Base-by-base conservation (phyloP, 1,140 invertebrate genomes). In the Panagrolaimus sp. region DNA sequence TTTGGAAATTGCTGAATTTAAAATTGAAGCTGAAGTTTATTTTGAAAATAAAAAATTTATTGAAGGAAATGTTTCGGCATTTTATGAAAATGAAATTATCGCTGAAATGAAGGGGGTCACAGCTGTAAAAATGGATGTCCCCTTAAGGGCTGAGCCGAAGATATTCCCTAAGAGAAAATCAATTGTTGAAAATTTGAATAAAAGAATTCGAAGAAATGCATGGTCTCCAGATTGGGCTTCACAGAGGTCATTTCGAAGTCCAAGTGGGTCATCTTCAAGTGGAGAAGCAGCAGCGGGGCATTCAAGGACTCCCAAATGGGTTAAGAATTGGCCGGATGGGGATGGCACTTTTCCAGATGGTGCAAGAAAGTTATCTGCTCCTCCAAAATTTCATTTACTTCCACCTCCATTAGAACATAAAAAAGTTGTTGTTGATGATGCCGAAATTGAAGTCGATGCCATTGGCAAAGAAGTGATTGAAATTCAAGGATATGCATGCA, bases 1-100 rank as follows among this genome's bases (percentile, higher is more conserved):
- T 38, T 7, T 38, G 2, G 32, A 38, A 38, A 38, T 7, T 58
- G 15, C 28, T 12, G 28, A 58, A 58, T 12, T 58, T n/a, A 28
- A 58, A 58, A 58, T 58, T 14, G 21, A 58, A 26, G 52, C 21
- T 12, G n/a, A 12, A 26, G 52, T 58, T 1, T 26, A 58, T 58
- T 21, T 28, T 28, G 52, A 58, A 26, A 58, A 58, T 24, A 28
- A 58, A 28, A 21, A 28, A 9, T 55, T 70, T 21, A 55, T 70
- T 4, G 68, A 70, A 67, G 68, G 68, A 21, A 52, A 43, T 43
- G 63, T 69, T 1, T 65, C 12, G 32, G 44, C 44, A 10, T 70
- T 65, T 58, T 26, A 28, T 12, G 17, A 28, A 21, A 17, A 58
- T 21, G 28, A 58, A 28, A 10, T 28, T 10, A 26, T 58, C 10